Conservation (phyloP, 2,888 invertebrate species). For the Meteorus colon region DNA sequence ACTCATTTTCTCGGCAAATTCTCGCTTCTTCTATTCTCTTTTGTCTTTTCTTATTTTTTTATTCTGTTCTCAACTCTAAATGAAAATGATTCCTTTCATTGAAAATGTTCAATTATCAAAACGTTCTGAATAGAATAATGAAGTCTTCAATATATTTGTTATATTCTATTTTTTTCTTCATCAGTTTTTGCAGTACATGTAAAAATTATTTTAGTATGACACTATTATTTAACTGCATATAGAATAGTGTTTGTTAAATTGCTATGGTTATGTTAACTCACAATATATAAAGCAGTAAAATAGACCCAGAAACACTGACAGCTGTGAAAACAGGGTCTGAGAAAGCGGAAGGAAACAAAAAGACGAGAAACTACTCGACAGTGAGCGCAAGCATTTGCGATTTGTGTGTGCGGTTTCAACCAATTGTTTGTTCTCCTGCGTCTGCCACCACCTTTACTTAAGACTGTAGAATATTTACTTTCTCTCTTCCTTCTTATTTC, state of each 20-base stretch:
- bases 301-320: background rate
- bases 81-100: background rate
- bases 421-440: conserved; percentile 40
- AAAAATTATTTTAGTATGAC: background rate
- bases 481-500: background rate
- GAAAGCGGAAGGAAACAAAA: conserved; percentile 13
- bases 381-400: background rate
- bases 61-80: background rate
- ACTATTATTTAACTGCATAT: background rate
- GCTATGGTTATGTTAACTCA: background rate
- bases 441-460: background rate
- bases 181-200: background rate
- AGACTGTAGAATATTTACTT: background rate
- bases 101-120: background rate
- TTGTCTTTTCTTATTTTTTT: background rate
- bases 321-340: background rate
- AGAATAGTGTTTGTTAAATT: background rate
- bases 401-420: conserved; percentile 19
- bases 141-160: background rate
- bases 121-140: background rate
- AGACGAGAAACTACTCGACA: conserved; percentile 21
- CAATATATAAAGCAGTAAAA: background rate
- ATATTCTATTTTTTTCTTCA: background rate
- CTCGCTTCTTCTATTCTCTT: background rate
- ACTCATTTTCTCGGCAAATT: background rate